Evolutionary conservation across 2,797 vertebrate genomes (phyloP), one percentile per base, ranked within the genome.

Genomic region (Danionella dracula): DNA sequence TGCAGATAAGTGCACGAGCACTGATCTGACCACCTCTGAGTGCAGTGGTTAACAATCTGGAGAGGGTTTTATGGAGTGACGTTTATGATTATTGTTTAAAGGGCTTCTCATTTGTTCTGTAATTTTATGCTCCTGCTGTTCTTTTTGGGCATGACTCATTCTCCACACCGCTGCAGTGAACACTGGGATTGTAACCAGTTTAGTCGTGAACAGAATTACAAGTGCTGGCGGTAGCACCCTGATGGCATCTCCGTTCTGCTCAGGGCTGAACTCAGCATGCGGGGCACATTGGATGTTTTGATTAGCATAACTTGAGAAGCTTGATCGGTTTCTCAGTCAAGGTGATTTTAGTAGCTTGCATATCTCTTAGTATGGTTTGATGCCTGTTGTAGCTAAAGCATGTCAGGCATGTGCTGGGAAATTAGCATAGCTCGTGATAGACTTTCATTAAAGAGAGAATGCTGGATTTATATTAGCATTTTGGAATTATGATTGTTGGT

Each of bases 131-230:
- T 51, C 38, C 12, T 54, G 49, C 29, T 64, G 55, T 60, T 40
- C 17, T 48, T 59, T 46, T 34, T 44, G 42, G 55, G 41, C 23
- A 80, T 86, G 84, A 85, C 79, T 80, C 82, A 85, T 15, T 54
- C 31, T 35, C 41, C 38, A 64, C 69, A 72, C 76, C 16, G 40
- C 68, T 78, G 73, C 61, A 74, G 79, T 79, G 82, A 81, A 83
- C 76, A 68, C 53, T 13, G 62, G 79, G 75, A 74, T 74, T 72
- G 79, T 73, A 70, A 76, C 68, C 72, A 61, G 70, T 66, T 82
- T 65, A 70, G 53, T 76, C 23, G 44, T 78, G 83, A 84, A 79
- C 63, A 72, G 79, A 85, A 83, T 81, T 66, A 71, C 77, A 81
- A 68, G 71, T 23, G 23, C 57, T 44, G 61, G 71, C 71, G 75